Percentiles rank a stretch among this genome's conserved stretches.
phyloP scores from a whole-genome alignment of 1,140 invertebrate genomes.

The Venturia canescens region DNA sequence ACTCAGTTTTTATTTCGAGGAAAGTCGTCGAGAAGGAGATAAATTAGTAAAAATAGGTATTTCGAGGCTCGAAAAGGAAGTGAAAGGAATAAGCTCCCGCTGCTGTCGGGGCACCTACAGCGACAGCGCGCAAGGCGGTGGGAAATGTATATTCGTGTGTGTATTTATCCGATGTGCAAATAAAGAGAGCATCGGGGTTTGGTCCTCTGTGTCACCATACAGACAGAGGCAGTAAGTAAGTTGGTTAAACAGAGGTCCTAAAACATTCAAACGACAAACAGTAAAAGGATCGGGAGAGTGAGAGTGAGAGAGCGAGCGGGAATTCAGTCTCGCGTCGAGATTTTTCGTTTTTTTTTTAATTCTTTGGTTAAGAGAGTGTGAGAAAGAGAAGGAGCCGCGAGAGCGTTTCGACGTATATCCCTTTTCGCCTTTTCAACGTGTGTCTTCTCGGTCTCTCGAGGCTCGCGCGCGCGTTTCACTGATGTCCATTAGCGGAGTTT shows the following conservation, averaged over 20 bases:
- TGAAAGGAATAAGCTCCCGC: constrained; percentile 54
- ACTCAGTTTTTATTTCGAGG: neutral
- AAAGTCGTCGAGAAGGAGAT: too few relatives aligned
- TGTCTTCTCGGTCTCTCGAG: constrained; percentile 27
- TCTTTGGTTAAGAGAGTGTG: constrained; percentile 25
- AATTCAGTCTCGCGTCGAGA: constrained; percentile 2
- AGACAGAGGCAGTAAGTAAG: constrained; percentile 75
- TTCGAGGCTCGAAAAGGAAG: constrained; percentile 46
- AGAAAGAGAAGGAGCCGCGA: constrained; percentile 21
- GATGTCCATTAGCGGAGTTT: constrained; percentile 76
- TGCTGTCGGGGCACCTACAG: constrained; percentile 42
- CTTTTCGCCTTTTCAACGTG: constrained; percentile 50
- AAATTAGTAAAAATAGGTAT: neutral
- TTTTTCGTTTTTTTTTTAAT: neutral
- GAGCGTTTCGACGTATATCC: constrained; percentile 12
- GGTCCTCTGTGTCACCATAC: constrained; percentile 47
- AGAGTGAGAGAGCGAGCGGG: neutral
- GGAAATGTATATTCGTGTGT: constrained; percentile 7
- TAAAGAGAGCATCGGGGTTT: constrained; percentile 19
- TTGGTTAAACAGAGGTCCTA: constrained; percentile 73
- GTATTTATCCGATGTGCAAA: constrained; percentile 23
- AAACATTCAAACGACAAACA: constrained; percentile 77
- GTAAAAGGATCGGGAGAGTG: constrained; percentile 60
- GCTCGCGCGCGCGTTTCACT: constrained; percentile 55
- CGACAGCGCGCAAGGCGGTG: neutral